Percentiles rank a stretch among this genome's conserved stretches.
Conservation (phyloP, 1,140 invertebrate species). For the Anastrepha ludens region DNA sequence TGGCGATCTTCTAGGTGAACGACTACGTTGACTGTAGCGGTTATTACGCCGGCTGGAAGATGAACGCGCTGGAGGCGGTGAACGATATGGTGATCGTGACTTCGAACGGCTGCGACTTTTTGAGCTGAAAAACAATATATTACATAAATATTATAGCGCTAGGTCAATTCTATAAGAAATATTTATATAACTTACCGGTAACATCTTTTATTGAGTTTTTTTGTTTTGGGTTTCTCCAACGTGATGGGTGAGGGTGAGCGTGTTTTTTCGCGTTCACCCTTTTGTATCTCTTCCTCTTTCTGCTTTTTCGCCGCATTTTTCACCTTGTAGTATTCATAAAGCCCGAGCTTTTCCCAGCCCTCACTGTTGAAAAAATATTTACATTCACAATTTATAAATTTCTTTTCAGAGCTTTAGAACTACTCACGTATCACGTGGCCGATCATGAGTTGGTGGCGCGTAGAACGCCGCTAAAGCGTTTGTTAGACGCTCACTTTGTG, state of each 20-base stretch:
- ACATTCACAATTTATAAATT: neutral
- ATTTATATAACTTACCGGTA: slow-evolving; percentile 63
- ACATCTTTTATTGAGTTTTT: slow-evolving; percentile 68
- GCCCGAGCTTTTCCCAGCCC: slow-evolving; percentile 97
- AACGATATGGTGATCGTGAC: slow-evolving; percentile 74
- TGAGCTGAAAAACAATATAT: slow-evolving; percentile 71
- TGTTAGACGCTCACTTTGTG: slow-evolving; percentile 92
- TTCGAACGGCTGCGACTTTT: slow-evolving; percentile 78
- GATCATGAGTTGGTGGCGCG: slow-evolving; percentile 92
- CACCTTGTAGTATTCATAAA: slow-evolving; percentile 98
- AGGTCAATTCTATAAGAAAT: neutral
- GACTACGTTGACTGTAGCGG: slow-evolving; percentile 60
- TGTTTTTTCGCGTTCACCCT: slow-evolving; percentile 82
- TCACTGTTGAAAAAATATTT: slow-evolving; percentile 81
- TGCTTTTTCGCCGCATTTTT: slow-evolving; percentile 92
- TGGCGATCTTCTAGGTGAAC: slow-evolving; percentile 71
- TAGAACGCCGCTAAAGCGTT: slow-evolving; percentile 97
- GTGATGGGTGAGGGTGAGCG: slow-evolving; percentile 85
- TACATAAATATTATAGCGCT: neutral
- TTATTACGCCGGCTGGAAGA: slow-evolving; percentile 61
- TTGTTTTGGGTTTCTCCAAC: slow-evolving; percentile 81
- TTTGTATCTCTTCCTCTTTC: slow-evolving; percentile 88
- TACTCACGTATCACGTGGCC: slow-evolving; percentile 92
- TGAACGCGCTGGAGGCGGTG: slow-evolving; percentile 67
- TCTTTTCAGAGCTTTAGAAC: too few relatives aligned